Evolutionary conservation across 2,113 vertebrate genomes (phyloP), one percentile per base, ranked within the genome.

Genomic region (Calidris pygmaea): DNA sequence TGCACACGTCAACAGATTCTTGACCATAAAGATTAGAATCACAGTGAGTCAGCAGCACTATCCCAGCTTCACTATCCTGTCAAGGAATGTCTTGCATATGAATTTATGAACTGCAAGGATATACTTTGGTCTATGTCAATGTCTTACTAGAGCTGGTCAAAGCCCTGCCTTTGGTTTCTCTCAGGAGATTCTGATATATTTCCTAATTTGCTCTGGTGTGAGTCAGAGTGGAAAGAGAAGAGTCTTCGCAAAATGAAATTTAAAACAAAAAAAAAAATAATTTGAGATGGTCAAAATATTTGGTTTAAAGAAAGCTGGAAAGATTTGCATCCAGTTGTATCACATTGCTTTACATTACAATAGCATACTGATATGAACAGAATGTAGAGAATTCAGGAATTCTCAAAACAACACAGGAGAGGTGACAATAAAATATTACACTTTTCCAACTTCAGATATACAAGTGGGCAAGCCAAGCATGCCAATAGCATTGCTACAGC

Each of bases 121-220:
- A n/a, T 68, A 37, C 16, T 92, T 95, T 35, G 45, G 34, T 68
- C 83, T 67, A 2, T 47, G 41, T 59, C 45, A 67, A 4, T 63
- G 56, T 53, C 65, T 90, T 77, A 65, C 27, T 35, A 60, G 41
- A 50, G 23, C 52, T 79, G 48, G 60, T 72, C 4, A 14, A 87
- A 94, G 27, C 29, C 4, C 30, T 52, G 27, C 3, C 21, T 67
- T 92, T 87, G 7, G 5, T 90, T 92, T 87, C 34, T 92, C 73
- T 87, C 1, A 2, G 19, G 60, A 92, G 43, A 82, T 60, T 87
- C 37, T 93, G 81, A 45, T 7, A 45, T 7, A 32, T 89, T 89
- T 94, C 60, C 55, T 90, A n/a, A 87, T 92, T 95, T 92, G n/a
- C 21, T 91, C 43, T 87, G n/a, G 7, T 78, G 48, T 93, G 80